phyloP scores from a whole-genome alignment of 2,113 vertebrate species.

The Notarius lentiginosus region DNA sequence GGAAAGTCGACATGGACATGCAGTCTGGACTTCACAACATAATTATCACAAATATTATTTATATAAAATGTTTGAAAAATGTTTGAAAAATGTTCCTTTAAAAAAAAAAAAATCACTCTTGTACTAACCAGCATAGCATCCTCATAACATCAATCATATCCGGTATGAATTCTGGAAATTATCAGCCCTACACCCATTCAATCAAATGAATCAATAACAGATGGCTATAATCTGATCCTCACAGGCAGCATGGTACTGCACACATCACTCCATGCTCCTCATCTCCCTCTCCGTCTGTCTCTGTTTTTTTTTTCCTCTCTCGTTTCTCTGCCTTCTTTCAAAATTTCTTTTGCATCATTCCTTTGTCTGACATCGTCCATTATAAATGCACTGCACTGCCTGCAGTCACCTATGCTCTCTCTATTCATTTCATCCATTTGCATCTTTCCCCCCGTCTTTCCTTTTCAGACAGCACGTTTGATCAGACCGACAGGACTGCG shows the following conservation, averaged over 20 bases:
- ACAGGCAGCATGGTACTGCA: conserved; percentile 30
- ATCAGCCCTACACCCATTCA: conserved; percentile 55
- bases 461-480: not conserved
- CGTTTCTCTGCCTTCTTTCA: not conserved
- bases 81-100: not conserved
- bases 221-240: conserved; percentile 54
- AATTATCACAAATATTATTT: not conserved
- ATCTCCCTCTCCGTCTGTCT: conserved; percentile 6
- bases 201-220: conserved; percentile 62
- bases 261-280: not conserved
- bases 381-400: not conserved
- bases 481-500: not conserved
- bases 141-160: not conserved
- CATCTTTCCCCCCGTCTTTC: not conserved
- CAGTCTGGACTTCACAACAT: not conserved
- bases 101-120: not conserved
- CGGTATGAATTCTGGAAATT: conserved; percentile 51
- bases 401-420: not conserved
- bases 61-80: not conserved
- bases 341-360: not conserved
- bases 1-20: not conserved
- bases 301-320: conserved; percentile 1
- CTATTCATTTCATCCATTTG: not conserved
- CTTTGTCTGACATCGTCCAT: not conserved
- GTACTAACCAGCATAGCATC: not conserved